phyloP scores from a whole-genome alignment of 2,888 invertebrate species.

The Agapostemon virescens region DNA sequence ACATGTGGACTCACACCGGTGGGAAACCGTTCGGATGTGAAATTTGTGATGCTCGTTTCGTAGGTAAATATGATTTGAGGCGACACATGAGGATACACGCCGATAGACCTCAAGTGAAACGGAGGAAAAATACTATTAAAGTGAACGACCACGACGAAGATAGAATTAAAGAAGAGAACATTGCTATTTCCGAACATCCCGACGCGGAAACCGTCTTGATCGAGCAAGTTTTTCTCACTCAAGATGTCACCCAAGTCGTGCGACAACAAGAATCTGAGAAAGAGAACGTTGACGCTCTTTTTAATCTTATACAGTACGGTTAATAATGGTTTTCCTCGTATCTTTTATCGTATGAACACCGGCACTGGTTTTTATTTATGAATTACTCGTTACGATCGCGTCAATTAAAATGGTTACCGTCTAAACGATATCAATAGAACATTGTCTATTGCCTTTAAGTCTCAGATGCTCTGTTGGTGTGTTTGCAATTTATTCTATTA shows the following conservation, averaged over 20 bases:
- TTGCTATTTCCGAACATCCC: slow-evolving; percentile 53
- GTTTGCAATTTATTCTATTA: slow-evolving; percentile 5
- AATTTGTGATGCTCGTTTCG: slow-evolving; percentile 74
- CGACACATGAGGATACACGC: slow-evolving; percentile 77
- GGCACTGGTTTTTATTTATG: neutral
- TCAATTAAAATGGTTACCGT: neutral
- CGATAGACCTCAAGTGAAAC: slow-evolving; percentile 66
- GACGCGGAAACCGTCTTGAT: slow-evolving; percentile 69
- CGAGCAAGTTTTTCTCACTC: slow-evolving; percentile 73
- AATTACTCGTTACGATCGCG: neutral
- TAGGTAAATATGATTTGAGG: slow-evolving; percentile 77
- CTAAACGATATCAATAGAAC: neutral
- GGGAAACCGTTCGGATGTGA: slow-evolving; percentile 77
- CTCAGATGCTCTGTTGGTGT: neutral
- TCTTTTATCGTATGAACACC: neutral
- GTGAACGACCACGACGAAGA: slow-evolving; percentile 31
- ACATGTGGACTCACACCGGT: slow-evolving; percentile 75
- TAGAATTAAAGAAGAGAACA: slow-evolving; percentile 42
- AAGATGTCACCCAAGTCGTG: slow-evolving; percentile 70
- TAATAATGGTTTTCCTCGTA: slow-evolving; percentile 51
- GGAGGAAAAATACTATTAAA: slow-evolving; percentile 54
- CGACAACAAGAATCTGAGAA: slow-evolving; percentile 74
- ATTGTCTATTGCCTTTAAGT: neutral
- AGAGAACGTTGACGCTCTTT: slow-evolving; percentile 76
- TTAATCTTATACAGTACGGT: slow-evolving; percentile 74